These are phyloP conservation scores for Pyrochroa serraticornis DNA, from an alignment of 2,888 invertebrate species.

Conservation along the genomic window DNA sequence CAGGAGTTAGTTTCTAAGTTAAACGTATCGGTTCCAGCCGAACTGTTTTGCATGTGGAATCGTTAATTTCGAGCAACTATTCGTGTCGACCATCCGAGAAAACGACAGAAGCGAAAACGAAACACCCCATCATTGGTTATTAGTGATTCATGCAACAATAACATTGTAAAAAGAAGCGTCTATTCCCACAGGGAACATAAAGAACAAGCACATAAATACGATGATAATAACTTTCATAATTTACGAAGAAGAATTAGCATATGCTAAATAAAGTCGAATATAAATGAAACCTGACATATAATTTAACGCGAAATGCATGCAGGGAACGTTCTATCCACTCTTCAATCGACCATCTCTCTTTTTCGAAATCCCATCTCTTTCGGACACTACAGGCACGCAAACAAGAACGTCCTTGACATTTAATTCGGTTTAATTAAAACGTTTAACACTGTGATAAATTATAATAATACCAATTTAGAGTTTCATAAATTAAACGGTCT, in stretches of 20 bases:
- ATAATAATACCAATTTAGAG: slow-evolving; percentile 49
- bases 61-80: too few relatives aligned
- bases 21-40: too few relatives aligned
- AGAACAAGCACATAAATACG: slow-evolving; percentile 23
- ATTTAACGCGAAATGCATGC: slow-evolving; percentile 30
- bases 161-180: slow-evolving; percentile 3
- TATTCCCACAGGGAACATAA: slow-evolving; percentile 12
- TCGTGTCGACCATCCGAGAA: too few relatives aligned
- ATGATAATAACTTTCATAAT: slow-evolving; percentile 36
- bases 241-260: slow-evolving; percentile 32
- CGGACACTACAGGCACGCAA: background rate
- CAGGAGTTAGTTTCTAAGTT: too few relatives aligned
- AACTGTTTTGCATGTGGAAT: too few relatives aligned
- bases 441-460: slow-evolving; percentile 51
- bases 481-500: slow-evolving; percentile 41
- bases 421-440: slow-evolving; percentile 53
- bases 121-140: too few relatives aligned
- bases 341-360: slow-evolving; percentile 6
- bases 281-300: slow-evolving; percentile 33
- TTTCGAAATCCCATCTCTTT: background rate
- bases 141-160: slow-evolving; percentile 8
- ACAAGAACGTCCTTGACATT: slow-evolving; percentile 48
- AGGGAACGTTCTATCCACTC: slow-evolving; percentile 22
- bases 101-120: too few relatives aligned
- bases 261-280: slow-evolving; percentile 34